Evolutionary conservation across 2,888 invertebrate species (phyloP).

Genomic region (Protodeltote pygarga): DNA sequence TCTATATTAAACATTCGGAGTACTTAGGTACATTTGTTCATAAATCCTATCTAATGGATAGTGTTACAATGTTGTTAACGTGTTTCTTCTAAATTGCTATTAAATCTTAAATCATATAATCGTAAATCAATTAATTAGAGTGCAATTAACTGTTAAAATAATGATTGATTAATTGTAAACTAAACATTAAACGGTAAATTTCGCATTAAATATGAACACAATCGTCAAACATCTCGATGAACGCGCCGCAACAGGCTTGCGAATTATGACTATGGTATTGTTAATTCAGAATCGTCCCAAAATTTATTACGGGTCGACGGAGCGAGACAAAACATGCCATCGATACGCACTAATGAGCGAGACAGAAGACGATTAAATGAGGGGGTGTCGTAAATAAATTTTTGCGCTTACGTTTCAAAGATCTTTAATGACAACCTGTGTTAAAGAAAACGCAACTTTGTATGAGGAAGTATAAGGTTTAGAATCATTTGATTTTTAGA

Average conservation of each 20-base stretch:
- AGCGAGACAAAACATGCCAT: constrained; percentile 58
- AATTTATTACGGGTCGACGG: constrained; percentile 69
- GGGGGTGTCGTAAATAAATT: constrained; percentile 81
- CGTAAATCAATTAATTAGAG: neutral
- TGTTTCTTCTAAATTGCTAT: no score
- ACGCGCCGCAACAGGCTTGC: constrained; percentile 68
- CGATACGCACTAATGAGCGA: constrained; percentile 54
- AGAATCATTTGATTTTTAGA: constrained; percentile 43
- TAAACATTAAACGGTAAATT: constrained; percentile 45
- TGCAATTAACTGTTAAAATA: neutral
- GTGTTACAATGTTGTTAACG: no score
- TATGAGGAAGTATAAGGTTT: constrained; percentile 36
- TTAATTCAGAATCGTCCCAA: constrained; percentile 78
- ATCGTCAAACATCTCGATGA: constrained; percentile 65
- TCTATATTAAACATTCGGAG: no score
- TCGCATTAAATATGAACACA: constrained; percentile 52
- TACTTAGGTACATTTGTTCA: no score
- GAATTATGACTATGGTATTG: constrained; percentile 76
- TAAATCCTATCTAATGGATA: no score
- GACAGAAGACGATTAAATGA: constrained; percentile 71
- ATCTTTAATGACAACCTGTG: constrained; percentile 57
- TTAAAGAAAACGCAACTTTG: constrained; percentile 44
- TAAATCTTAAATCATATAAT: no score
- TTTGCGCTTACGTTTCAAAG: constrained; percentile 72
- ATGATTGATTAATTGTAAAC: constrained; percentile 13